phyloP scores from a whole-genome alignment of 2,797 vertebrate species.

The Anniella stebbinsi region DNA sequence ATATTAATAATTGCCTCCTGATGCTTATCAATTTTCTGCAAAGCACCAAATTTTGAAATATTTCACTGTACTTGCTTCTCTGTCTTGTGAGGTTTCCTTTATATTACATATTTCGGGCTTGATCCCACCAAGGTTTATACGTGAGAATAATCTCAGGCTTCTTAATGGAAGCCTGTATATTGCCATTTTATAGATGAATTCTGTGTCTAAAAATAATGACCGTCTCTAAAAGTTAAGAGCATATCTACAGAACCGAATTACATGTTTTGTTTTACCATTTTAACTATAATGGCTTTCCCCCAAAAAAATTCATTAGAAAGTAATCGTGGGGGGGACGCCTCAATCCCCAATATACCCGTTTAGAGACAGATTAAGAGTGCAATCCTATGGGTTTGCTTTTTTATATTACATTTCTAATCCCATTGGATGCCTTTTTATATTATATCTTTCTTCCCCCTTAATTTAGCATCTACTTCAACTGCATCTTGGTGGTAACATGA shows the following conservation, averaged over 20 bases:
- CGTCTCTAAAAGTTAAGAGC: background rate
- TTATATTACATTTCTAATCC: too few species aligned
- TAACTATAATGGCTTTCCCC: background rate
- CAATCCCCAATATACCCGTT: background rate
- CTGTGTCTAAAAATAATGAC: background rate
- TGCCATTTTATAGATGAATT: background rate
- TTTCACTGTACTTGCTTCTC: conserved; percentile 58
- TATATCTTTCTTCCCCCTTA: background rate
- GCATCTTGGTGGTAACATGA: conserved; percentile 37
- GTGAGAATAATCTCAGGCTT: background rate
- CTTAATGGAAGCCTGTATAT: background rate
- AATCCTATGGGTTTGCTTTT: background rate
- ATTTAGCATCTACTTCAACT: background rate
- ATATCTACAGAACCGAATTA: background rate
- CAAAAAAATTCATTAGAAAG: background rate
- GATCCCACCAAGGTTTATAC: conserved; percentile 34
- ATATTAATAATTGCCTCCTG: conserved; percentile 67
- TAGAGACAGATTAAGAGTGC: too few species aligned
- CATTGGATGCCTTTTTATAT: background rate
- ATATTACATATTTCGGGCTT: conserved; percentile 35
- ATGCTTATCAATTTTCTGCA: conserved; percentile 68
- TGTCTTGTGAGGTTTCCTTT: conserved; percentile 57
- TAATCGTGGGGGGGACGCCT: background rate
- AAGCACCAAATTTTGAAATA: conserved; percentile 63
- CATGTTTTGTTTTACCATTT: background rate